phyloP scores from a whole-genome alignment of 2,113 vertebrate genomes.

The Colistium nudipinnis region DNA sequence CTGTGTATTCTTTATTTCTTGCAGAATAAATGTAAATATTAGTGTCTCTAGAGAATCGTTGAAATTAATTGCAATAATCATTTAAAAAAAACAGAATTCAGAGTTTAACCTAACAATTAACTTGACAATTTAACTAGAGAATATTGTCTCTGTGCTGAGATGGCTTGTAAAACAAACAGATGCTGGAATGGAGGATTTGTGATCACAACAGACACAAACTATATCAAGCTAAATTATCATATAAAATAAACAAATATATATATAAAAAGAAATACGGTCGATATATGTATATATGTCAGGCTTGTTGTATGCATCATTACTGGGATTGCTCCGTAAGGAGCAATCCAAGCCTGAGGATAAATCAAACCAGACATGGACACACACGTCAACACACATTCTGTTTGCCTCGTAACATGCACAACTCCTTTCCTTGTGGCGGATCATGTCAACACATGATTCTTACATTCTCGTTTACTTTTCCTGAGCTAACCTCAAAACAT shows the following conservation, averaged over 20 bases:
- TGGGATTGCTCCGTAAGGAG: too few relatives aligned
- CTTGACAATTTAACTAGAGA: too few relatives aligned
- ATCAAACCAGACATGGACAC: slow-evolving; percentile 17
- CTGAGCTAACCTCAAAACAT: slow-evolving; percentile 42
- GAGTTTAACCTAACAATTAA: too few relatives aligned
- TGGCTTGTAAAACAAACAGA: too few relatives aligned
- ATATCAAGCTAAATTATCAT: slow-evolving; percentile 47
- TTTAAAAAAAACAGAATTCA: too few relatives aligned
- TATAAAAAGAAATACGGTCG: slow-evolving; percentile 49
- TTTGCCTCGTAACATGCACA: slow-evolving; percentile 22
- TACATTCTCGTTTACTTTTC: slow-evolving; percentile 20
- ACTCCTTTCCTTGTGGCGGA: slow-evolving; percentile 1
- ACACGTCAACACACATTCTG: slow-evolving; percentile 21
- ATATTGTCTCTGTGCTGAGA: slow-evolving; percentile 2
- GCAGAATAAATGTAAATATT: too few relatives aligned
- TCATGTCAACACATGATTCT: neutral
- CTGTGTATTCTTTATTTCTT: too few relatives aligned
- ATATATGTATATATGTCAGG: slow-evolving; percentile 14
- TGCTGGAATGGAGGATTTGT: slow-evolving; percentile 62
- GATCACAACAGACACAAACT: slow-evolving; percentile 39
- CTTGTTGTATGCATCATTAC: slow-evolving; percentile 33
- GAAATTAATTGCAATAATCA: too few relatives aligned
- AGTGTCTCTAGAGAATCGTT: too few relatives aligned
- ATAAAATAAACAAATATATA: slow-evolving; percentile 66
- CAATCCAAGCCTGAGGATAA: slow-evolving; percentile 27